Conservation (phyloP, 2,888 invertebrate species). For the Amphimallon solstitiale region DNA sequence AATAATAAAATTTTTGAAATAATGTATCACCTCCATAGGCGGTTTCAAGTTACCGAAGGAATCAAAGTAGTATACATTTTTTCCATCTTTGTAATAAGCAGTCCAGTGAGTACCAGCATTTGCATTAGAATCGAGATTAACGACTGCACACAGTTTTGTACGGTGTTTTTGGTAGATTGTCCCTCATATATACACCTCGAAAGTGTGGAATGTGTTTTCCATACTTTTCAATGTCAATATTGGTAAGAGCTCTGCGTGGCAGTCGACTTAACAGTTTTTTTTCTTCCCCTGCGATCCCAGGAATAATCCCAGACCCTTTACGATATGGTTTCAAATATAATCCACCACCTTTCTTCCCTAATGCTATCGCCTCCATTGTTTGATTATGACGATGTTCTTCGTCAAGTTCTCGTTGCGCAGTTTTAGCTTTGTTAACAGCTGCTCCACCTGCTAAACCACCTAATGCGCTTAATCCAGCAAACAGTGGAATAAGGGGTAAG, state of each 20-base stretch:
- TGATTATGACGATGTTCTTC: slow-evolving; percentile 50
- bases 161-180: slow-evolving; percentile 44
- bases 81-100: slow-evolving; percentile 51
- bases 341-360: slow-evolving; percentile 33
- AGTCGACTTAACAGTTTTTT: slow-evolving; percentile 43
- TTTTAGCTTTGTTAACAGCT: slow-evolving; percentile 47
- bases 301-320: slow-evolving; percentile 36
- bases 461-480: slow-evolving; percentile 46
- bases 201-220: too few relatives aligned
- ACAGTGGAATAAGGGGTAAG: slow-evolving; percentile 47
- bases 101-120: too few relatives aligned
- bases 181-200: too few relatives aligned
- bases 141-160: too few relatives aligned
- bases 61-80: slow-evolving; percentile 42
- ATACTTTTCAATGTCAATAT: slow-evolving; percentile 40
- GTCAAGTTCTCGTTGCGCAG: slow-evolving; percentile 43
- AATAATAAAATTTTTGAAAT: slow-evolving; percentile 27
- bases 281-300: slow-evolving; percentile 8
- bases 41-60: slow-evolving; percentile 29
- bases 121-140: too few relatives aligned
- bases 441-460: slow-evolving; percentile 45
- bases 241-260: slow-evolving; percentile 44
- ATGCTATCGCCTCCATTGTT: slow-evolving; percentile 48
- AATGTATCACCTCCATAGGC: slow-evolving; percentile 19
- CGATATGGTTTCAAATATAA: slow-evolving; percentile 42